Evolutionary conservation across 2,113 vertebrate species (phyloP), one percentile per base, ranked within the genome.

Genomic region (Emberiza fucata): DNA sequence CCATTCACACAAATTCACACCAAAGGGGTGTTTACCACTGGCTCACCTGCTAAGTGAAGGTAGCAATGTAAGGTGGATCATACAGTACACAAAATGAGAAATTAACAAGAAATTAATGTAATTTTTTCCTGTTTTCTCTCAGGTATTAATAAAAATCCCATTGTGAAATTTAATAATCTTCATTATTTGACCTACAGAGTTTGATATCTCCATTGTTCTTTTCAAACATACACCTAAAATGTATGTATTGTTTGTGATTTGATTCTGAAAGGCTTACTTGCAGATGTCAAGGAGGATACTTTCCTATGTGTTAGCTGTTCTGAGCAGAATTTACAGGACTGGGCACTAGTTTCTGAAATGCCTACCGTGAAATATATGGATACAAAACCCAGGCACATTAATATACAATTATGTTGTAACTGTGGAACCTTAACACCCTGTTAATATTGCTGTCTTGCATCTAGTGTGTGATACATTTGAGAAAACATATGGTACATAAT

Each of bases 401-500:
- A 90, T 91, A 79, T 28, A 82, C 35, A 50, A 66, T 87, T 81
- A 81, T 39, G 10, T 66, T 91, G 29, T 37, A 85, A 92, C 12
- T 82, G 50, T 82, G 50, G 61, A 95, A 70, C 50, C 75, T 80
- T 73, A 94, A 79, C 45, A 59, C 35, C 2, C 1, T 39, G 35
- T 57, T 88, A 90, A 86, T 82, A 91, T 11, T 73, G 27, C 12
- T 73, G 73, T 86, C 76, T 92, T 94, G 33, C 42, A 73, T 90
- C 60, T 71, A 83, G 27, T 66, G 33, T 70, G 66, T 2, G 5
- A 59, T 77, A 64, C 29, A 22, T 95, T 86, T 92, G 59, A 91
- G 66, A 81, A 93, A 97, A 80, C 92, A 94, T 95, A 90, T 91
- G 85, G 94, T 64, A 78, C 23, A 71, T 81, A 95, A 94, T 92